Conservation (phyloP, 2,797 vertebrate genomes). For the Aplochiton taeniatus region DNA sequence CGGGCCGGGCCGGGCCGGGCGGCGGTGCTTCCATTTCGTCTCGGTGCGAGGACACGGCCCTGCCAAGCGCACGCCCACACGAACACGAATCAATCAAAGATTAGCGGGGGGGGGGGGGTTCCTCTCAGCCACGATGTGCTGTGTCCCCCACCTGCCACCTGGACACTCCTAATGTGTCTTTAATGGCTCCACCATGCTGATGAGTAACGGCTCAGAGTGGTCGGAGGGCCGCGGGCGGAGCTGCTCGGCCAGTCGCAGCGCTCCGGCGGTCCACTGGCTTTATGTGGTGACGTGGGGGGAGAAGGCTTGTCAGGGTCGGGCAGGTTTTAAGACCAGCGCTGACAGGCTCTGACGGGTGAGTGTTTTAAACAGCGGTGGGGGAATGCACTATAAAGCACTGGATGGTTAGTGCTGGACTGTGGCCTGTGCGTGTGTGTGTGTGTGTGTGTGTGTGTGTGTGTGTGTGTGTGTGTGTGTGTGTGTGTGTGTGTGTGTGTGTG, state of each 20-base stretch:
- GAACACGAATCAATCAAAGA: too few species aligned
- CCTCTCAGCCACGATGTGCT: slow-evolving; percentile 49
- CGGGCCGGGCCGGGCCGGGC: too few species aligned
- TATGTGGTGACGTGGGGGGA: slow-evolving; percentile 62
- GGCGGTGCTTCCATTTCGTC: too few species aligned
- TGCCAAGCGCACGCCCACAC: too few species aligned
- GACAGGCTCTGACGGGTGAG: slow-evolving; percentile 42
- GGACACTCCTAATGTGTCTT: slow-evolving; percentile 72
- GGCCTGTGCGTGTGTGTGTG: slow-evolving; percentile 28
- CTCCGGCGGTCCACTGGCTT: slow-evolving; percentile 38
- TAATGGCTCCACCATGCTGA: slow-evolving; percentile 76
- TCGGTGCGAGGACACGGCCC: too few species aligned
- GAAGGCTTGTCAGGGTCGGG: slow-evolving; percentile 54
- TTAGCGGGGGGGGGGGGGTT: neutral
- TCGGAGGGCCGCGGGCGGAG: slow-evolving; percentile 53
- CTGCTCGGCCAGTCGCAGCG: slow-evolving; percentile 55
- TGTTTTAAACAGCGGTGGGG: slow-evolving; percentile 45
- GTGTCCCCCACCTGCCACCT: slow-evolving; percentile 52
- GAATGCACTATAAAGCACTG: slow-evolving; percentile 39
- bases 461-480: slow-evolving; percentile 7
- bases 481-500: slow-evolving; percentile 12
- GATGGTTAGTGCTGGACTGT: slow-evolving; percentile 46
- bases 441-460: slow-evolving; percentile 31
- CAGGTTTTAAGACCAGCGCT: slow-evolving; percentile 60
- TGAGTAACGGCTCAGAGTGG: slow-evolving; percentile 68